phyloP scores from a whole-genome alignment of 2,113 vertebrate species.

The Ictidomys tridecemlineatus region DNA sequence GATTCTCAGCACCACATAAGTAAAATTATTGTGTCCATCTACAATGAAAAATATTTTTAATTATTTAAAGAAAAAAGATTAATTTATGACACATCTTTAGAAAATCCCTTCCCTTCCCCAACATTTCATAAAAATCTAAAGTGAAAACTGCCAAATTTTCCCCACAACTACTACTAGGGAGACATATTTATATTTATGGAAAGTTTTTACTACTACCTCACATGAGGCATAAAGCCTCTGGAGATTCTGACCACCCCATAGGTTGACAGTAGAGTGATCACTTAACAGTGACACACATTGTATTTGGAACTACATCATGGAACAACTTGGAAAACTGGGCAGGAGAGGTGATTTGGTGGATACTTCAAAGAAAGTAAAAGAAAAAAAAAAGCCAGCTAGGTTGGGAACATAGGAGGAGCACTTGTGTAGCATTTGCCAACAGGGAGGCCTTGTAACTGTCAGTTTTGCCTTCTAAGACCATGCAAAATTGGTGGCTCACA shows the following conservation, averaged over 20 bases:
- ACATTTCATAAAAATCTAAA: background rate
- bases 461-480: background rate
- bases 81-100: background rate
- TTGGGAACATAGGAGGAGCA: background rate
- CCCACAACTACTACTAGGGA: background rate
- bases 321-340: background rate
- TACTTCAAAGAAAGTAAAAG: background rate
- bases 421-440: too few species aligned
- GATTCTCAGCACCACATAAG: too few species aligned
- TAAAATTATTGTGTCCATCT: too few species aligned
- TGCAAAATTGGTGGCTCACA: background rate
- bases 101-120: background rate
- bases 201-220: too few species aligned
- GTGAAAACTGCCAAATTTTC: background rate
- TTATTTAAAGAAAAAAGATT: too few species aligned
- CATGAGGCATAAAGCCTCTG: background rate
- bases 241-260: background rate
- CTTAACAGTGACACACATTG: background rate
- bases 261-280: background rate
- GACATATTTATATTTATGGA: too few species aligned
- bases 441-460: background rate
- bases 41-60: too few species aligned
- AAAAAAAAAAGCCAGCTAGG: background rate
- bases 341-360: background rate
- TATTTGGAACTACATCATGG: background rate